phyloP scores from a whole-genome alignment of 2,888 invertebrate genomes.

The Zootermopsis nevadensis region DNA sequence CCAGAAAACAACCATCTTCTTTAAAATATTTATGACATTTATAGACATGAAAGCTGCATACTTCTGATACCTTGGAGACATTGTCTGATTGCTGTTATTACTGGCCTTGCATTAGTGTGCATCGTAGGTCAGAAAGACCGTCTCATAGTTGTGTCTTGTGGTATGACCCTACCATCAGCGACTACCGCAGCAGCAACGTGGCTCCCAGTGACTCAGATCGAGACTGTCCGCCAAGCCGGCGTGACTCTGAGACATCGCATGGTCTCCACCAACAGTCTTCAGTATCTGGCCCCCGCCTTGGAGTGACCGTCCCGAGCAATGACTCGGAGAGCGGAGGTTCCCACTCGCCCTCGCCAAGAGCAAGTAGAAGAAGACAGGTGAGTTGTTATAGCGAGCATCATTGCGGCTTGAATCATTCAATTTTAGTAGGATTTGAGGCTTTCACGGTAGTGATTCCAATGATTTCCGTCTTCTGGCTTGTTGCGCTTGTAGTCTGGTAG shows the following conservation, averaged over 20 bases:
- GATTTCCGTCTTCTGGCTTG: no score
- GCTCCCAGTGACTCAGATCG: constrained; percentile 91
- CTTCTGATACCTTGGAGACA: no score
- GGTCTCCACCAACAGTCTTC: constrained; percentile 43
- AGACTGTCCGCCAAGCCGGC: constrained; percentile 80
- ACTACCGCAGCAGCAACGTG: constrained; percentile 91
- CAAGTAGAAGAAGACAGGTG: constrained; percentile 82
- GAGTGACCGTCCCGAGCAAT: constrained; percentile 73
- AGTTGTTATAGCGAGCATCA: constrained; percentile 24
- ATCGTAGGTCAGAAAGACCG: constrained; percentile 32
- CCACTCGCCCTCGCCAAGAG: constrained; percentile 87
- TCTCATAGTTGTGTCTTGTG: constrained; percentile 42
- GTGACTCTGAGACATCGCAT: constrained; percentile 72
- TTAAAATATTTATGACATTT: no score
- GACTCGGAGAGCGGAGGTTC: constrained; percentile 92
- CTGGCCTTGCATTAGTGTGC: background rate
- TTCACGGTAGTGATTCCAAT: no score
- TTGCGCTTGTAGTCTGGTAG: no score
- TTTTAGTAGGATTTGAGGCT: no score
- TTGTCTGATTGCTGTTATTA: no score
- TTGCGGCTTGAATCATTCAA: no score
- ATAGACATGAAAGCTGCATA: no score
- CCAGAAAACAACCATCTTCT: no score
- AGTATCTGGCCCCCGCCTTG: constrained; percentile 64
- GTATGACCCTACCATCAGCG: constrained; percentile 68